Base-by-base conservation (phyloP, 1,140 invertebrate species). In the Oryzaephilus surinamensis region DNA sequence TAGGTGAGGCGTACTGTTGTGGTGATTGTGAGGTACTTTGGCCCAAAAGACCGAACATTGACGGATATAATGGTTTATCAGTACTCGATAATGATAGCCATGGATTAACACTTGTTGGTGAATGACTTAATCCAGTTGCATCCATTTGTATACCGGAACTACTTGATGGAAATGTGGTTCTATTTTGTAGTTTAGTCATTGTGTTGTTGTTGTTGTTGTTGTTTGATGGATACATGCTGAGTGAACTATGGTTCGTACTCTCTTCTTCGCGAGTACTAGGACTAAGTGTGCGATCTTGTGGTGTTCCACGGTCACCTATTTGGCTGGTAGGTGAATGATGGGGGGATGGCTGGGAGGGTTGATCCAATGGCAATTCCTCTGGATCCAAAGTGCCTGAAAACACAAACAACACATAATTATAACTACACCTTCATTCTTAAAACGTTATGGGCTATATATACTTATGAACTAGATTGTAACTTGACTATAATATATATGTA, bases 311-410 rank as follows among this genome's bases (percentile, higher is more conserved):
- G 64, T 55, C 58, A n/a, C 53, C 45, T 18, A 57, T 48, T 17
- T 60, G 55, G 29, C 51, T 60, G 38, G 50, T 38, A 10, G 58
- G 53, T n/a, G 56, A 58, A 14, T 53, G 54, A 35, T 58, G 48
- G 11, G 55, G 51, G 51, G 20, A 21, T 24, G 10, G 23, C 11
- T 24, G 23, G 10, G n/a, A n/a, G n/a, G 39, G 45, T 39, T 71
- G 73, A 38, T 77, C 80, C 55, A 81, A 62, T 1, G 80, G 81
- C 15, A 85, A 63, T 56, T 85, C 81, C 56, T 84, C 80, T 24
- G 78, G 76, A 50, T 82, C 76, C 61, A 86, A 69, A 41, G 77
- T 77, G 64, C 82, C 82, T 86, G 67, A 10, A 77, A 70, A 54
- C 38, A 18, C 14, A n/a, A 32, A 10, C 19, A 18, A 30, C 29